Conservation (phyloP, 2,113 vertebrate species). For the Uria lomvia region DNA sequence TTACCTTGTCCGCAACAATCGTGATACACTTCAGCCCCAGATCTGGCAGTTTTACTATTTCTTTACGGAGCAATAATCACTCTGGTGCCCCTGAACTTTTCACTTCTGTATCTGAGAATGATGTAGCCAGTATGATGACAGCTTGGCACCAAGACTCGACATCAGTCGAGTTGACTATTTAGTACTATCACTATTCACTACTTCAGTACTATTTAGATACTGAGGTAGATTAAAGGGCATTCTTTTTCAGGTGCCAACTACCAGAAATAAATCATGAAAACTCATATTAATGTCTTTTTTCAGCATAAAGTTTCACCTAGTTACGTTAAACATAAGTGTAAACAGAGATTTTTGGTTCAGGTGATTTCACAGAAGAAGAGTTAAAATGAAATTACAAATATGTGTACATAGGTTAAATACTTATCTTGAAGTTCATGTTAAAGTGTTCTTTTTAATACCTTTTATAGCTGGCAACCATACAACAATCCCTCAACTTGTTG, state of each 20-base stretch:
- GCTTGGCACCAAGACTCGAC: neutral
- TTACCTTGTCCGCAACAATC: neutral
- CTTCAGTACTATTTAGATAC: neutral
- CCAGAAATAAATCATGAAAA: neutral
- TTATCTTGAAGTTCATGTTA: neutral
- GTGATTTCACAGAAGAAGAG: neutral
- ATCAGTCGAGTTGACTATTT: neutral
- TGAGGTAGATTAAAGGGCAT: neutral
- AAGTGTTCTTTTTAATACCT: neutral
- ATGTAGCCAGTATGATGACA: neutral
- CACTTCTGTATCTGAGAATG: neutral
- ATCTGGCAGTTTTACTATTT: neutral
- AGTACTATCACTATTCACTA: neutral
- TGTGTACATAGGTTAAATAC: neutral
- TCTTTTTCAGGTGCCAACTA: neutral
- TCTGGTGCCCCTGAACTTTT: neutral
- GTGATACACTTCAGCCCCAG: neutral
- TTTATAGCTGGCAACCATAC: constrained; percentile 80
- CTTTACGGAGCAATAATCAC: neutral
- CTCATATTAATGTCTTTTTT: neutral
- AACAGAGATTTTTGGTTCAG: neutral
- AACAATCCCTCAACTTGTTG: constrained; percentile 87
- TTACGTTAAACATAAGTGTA: neutral
- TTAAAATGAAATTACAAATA: neutral
- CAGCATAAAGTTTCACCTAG: neutral